Percentiles rank a stretch among this genome's conserved stretches.
These are phyloP conservation scores for Dysmachus trigonus DNA, from an alignment of 2,888 invertebrate species.

Conservation along the genomic window DNA sequence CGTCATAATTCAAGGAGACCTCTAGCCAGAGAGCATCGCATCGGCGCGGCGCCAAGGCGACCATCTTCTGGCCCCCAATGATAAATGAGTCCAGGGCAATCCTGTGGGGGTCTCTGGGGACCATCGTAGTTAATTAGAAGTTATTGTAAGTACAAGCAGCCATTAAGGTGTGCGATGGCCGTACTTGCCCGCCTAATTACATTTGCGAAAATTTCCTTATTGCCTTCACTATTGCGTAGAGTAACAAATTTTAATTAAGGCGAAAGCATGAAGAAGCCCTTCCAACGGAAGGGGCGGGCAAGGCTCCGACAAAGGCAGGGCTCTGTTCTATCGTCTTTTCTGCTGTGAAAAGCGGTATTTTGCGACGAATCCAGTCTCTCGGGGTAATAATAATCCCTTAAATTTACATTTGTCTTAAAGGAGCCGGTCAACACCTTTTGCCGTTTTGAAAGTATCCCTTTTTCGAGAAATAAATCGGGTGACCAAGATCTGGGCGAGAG, in stretches of 20 bases:
- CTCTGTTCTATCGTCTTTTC: background rate
- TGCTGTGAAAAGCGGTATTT: background rate
- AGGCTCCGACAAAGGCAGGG: background rate
- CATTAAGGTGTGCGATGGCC: constrained; percentile 38
- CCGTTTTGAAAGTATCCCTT: background rate
- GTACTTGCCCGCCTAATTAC: constrained; percentile 29
- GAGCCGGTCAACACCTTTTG: background rate
- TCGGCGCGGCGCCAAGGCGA: background rate
- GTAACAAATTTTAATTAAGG: constrained; percentile 36
- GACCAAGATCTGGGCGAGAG: background rate
- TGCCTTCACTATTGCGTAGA: constrained; percentile 33
- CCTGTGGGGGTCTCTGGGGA: constrained; percentile 28
- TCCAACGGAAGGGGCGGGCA: background rate
- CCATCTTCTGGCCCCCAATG: background rate
- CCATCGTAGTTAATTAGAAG: constrained; percentile 36
- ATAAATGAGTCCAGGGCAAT: constrained; percentile 21
- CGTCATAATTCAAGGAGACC: constrained; percentile 31
- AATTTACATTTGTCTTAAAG: background rate
- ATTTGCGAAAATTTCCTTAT: constrained; percentile 36
- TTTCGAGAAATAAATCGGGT: background rate
- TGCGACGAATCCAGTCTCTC: background rate
- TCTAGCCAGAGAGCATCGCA: background rate
- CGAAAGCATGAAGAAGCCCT: background rate
- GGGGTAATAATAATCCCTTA: no score
- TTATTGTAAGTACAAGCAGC: constrained; percentile 41